Conservation (phyloP, 1,140 invertebrate genomes). For the Cylas formicarius region DNA sequence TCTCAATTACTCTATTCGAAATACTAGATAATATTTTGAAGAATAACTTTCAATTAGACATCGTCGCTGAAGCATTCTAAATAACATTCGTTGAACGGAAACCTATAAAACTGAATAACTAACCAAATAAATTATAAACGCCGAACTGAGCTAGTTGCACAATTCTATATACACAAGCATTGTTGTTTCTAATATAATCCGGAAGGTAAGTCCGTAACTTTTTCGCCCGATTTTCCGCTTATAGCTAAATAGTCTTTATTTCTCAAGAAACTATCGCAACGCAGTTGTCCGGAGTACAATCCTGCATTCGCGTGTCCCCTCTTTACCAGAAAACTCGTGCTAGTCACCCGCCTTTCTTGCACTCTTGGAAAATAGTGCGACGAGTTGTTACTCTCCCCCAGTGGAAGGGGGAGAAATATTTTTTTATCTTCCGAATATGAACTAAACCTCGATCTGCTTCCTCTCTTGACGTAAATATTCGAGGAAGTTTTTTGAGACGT, state of each 20-base stretch:
- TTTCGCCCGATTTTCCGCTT: slow-evolving; percentile 41
- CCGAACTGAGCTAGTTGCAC: neutral
- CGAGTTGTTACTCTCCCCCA: slow-evolving; percentile 20
- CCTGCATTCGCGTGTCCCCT: slow-evolving; percentile 53
- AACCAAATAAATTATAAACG: too few species aligned
- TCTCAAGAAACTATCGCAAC: slow-evolving; percentile 43
- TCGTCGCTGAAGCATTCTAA: too few species aligned
- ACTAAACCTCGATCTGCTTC: slow-evolving; percentile 17
- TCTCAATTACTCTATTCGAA: too few species aligned
- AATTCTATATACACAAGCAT: too few species aligned
- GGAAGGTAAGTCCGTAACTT: slow-evolving; percentile 63
- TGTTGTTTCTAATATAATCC: slow-evolving; percentile 57
- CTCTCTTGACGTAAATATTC: slow-evolving; percentile 26
- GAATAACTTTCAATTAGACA: too few species aligned
- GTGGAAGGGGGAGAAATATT: slow-evolving; percentile 39
- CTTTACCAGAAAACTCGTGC: slow-evolving; percentile 51
- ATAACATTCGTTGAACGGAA: too few species aligned
- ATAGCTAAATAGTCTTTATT: slow-evolving; percentile 43
- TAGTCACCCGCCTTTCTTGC: slow-evolving; percentile 33
- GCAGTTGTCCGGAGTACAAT: slow-evolving; percentile 52
- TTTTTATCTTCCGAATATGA: slow-evolving; percentile 32
- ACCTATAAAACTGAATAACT: too few species aligned
- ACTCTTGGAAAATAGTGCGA: slow-evolving; percentile 39
- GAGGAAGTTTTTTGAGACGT: slow-evolving; percentile 20
- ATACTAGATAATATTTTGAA: too few species aligned